Evolutionary conservation across 2,888 invertebrate species (phyloP), one percentile per base, ranked within the genome.

Genomic region (Notodonta dromedarius): DNA sequence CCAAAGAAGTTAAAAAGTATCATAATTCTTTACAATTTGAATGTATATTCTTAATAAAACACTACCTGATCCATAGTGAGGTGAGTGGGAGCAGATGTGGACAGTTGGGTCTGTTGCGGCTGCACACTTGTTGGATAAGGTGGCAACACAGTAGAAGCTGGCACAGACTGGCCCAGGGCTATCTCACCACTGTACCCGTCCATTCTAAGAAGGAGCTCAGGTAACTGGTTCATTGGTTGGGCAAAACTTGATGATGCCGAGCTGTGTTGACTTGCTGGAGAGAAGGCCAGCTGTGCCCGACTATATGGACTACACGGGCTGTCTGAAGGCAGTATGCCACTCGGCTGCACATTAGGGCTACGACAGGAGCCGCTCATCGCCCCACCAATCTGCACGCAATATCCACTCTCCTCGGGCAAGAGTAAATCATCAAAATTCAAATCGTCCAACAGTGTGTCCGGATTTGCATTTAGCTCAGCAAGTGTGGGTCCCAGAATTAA

Each of bases 31-130:
- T 35, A 35, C 35, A 35, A 35, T 35, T 35, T 35, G 5, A 35
- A 35, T 35, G 6, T 35, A 35, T 6, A 35, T 6, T 24, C 24
- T 24, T 35, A 35, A 35, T 35, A 5, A 35, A 35, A 46, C 9
- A 2, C n/a, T 70, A 94, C 94, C 89, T 95, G 96, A 71, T 98
- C 98, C 75, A 96, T 90, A 42, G 97, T 96, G 70, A 96, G 95
- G 85, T 97, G 97, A 60, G 97, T 97, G 5, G 98, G 98, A 40
- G 98, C 98, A 57, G 98, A 98, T 56, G 97, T 97, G 4, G 97
- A 98, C 4, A 98, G 94, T 63, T 97, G 95, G 42, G 96, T 95
- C 65, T 94, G 91, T 61, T 89, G 88, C 51, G 88, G 86, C 75
- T 90, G 90, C 1, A 88, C 81, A 74, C 84, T 86, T 40, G 87